Evolutionary conservation across 2,888 invertebrate species (phyloP).

Genomic region (Psylliodes chrysocephalus): DNA sequence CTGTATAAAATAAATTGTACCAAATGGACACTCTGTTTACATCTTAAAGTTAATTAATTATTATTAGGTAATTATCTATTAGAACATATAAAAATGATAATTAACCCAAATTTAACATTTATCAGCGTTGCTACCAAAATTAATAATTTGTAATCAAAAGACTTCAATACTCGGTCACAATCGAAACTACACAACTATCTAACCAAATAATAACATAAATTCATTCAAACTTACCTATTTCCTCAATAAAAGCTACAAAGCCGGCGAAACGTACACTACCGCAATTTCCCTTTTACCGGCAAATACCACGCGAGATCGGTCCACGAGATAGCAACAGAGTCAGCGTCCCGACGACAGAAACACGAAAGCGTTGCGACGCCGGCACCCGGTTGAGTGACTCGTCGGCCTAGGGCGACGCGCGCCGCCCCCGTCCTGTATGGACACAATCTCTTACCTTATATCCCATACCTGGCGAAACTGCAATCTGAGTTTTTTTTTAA

Average conservation of each 20-base stretch:
- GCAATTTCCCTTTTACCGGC: slow-evolving; percentile 17
- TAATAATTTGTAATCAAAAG: slow-evolving; percentile 15
- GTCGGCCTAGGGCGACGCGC: slow-evolving; percentile 20
- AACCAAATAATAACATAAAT: background rate
- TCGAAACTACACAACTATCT: slow-evolving; percentile 18
- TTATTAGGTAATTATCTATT: too few relatives aligned
- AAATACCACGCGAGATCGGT: slow-evolving; percentile 27
- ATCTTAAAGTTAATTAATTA: too few relatives aligned
- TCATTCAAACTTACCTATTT: slow-evolving; percentile 17
- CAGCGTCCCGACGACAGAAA: slow-evolving; percentile 51
- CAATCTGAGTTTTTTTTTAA: too few relatives aligned
- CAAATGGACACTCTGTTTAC: too few relatives aligned
- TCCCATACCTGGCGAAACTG: background rate
- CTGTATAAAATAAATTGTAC: too few relatives aligned
- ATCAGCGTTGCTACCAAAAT: too few relatives aligned
- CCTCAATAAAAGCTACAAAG: background rate
- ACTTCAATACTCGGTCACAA: slow-evolving; percentile 33
- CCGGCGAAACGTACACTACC: slow-evolving; percentile 27
- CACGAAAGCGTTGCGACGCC: slow-evolving; percentile 50
- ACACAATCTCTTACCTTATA: background rate
- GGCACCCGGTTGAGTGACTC: slow-evolving; percentile 17
- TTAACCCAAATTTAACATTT: too few relatives aligned
- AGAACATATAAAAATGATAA: too few relatives aligned
- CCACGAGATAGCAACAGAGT: slow-evolving; percentile 41
- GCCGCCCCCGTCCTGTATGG: slow-evolving; percentile 9